These are phyloP conservation scores for Entomyzon cyanotis DNA, from an alignment of 2,113 vertebrate genomes.

Conservation along the genomic window DNA sequence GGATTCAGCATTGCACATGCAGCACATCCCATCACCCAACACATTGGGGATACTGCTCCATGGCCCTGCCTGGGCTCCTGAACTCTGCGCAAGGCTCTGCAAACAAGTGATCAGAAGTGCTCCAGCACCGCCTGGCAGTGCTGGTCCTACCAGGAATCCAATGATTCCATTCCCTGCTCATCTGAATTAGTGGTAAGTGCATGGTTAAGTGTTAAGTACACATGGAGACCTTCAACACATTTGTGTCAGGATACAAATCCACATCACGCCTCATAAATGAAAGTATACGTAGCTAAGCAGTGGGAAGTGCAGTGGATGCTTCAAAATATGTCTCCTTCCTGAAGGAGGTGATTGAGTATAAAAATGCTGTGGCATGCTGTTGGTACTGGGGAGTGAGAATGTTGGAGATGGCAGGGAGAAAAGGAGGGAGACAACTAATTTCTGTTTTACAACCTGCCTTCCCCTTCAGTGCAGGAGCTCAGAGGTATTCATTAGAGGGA, in stretches of 20 bases:
- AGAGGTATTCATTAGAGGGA: background rate
- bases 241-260: background rate
- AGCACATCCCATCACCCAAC: background rate
- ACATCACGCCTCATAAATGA: background rate
- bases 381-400: background rate
- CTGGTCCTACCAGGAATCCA: background rate
- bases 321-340: background rate
- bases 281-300: background rate
- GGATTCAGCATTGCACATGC: rapidly evolving
- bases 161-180: background rate
- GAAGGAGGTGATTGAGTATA: background rate
- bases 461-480: background rate
- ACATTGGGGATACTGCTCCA: background rate
- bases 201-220: background rate
- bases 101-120: background rate
- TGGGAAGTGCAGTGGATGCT: background rate
- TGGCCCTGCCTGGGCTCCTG: background rate
- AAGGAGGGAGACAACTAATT: background rate
- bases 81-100: rapidly evolving
- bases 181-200: background rate
- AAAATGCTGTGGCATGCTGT: background rate
- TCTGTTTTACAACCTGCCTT: background rate
- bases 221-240: background rate
- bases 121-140: background rate
- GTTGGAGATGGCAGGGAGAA: background rate